Percentiles rank a stretch among this genome's conserved stretches.
These are phyloP conservation scores for Torymus aiolomorphi DNA, from an alignment of 2,888 invertebrate genomes.

Conservation along the genomic window DNA sequence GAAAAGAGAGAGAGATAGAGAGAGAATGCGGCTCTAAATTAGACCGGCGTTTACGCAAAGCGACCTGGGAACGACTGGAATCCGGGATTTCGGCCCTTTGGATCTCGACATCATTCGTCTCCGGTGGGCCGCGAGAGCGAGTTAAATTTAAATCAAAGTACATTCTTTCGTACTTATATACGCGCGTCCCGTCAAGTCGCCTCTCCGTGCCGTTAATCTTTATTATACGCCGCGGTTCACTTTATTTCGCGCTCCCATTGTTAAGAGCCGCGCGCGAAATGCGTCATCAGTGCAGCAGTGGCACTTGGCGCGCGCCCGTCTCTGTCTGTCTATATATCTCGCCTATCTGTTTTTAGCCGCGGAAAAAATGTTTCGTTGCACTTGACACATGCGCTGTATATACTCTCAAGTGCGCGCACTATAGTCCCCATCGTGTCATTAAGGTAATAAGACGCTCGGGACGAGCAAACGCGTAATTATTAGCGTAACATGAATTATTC, in stretches of 20 bases:
- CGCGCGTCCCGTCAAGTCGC: not conserved
- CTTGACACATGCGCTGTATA: slow-evolving; percentile 23
- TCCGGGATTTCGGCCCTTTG: slow-evolving; percentile 12
- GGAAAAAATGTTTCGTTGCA: slow-evolving; percentile 26
- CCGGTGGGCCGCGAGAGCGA: slow-evolving; percentile 13
- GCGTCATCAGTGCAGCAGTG: slow-evolving; percentile 19
- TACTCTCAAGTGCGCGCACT: slow-evolving; percentile 21
- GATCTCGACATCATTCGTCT: slow-evolving; percentile 2
- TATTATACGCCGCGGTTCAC: slow-evolving; percentile 26
- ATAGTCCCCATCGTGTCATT: slow-evolving; percentile 12
- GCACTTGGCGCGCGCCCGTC: slow-evolving; percentile 16
- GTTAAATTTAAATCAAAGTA: slow-evolving; percentile 39
- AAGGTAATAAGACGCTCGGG: slow-evolving; percentile 30
- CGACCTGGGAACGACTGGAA: slow-evolving; percentile 34
- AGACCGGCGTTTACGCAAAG: slow-evolving; percentile 5
- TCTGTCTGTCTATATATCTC: not conserved
- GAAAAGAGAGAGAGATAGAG: too few relatives aligned
- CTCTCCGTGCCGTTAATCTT: slow-evolving; percentile 23
- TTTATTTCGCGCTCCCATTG: slow-evolving; percentile 58
- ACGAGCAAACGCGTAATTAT: slow-evolving; percentile 26
- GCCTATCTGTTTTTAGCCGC: slow-evolving; percentile 6
- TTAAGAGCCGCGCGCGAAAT: slow-evolving; percentile 37
- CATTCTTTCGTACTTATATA: not conserved
- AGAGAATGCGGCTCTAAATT: slow-evolving; percentile 15
- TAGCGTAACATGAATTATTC: not conserved